Evolutionary conservation across 2,113 vertebrate genomes (phyloP), one percentile per base, ranked within the genome.

Genomic region (Triplophysa dalaica): DNA sequence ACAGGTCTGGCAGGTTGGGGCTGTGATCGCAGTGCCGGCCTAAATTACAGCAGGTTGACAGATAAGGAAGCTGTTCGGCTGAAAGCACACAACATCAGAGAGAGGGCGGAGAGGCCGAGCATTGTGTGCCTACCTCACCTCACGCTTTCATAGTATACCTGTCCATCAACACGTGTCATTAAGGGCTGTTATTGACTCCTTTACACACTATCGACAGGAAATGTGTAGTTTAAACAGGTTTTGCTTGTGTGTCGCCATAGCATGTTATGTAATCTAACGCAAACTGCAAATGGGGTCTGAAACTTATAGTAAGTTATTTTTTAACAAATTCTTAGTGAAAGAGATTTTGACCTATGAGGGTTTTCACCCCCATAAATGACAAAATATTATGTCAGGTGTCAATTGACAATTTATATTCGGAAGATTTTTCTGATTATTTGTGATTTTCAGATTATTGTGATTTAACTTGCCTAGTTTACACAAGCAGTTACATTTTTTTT

Each of bases 1-100:
- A 77, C 85, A 84, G 80, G 77, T 77, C 62, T 50, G 52, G 80
- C 79, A 79, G 79, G 79, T 86, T 68, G 50, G 62, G 77, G 48
- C 14, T 54, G 74, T 77, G 78, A 86, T 74, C 77, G 78, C 63
- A 79, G 69, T n/a, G 16, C 48, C 24, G 13, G 73, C 74, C 82
- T 76, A 65, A 78, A 82, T 73, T 61, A 66, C 73, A 78, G 77
- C 19, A 76, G 45, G 77, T 45, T 86, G 82, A 84, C 79, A 79
- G 66, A 84, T 80, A 74, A 78, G 45, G 73, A 80, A 83, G 84
- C 45, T 17, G 70, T 21, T 77, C 50, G 19, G 29, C 63, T 62
- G 56, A 81, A 58, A 33, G 21, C 62, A 77, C 74, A 77, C 52
- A 76, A 64, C 58, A 72, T 72, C 75, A 70, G 60, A 80, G 70